phyloP scores from a whole-genome alignment of 2,888 invertebrate species.

The Furcula furcula region DNA sequence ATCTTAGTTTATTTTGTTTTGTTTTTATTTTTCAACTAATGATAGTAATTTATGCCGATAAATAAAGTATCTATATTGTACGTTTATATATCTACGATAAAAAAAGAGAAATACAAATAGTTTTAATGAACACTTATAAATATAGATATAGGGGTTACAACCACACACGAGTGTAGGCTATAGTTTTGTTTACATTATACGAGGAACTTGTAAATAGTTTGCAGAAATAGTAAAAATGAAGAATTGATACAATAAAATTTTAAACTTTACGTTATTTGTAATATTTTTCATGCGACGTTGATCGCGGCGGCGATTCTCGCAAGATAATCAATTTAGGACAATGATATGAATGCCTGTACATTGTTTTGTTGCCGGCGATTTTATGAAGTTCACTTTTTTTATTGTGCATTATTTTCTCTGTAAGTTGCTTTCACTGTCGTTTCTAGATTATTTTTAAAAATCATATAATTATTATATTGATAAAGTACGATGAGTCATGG shows the following conservation, averaged over 20 bases:
- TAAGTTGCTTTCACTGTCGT: conserved; percentile 81
- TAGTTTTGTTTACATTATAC: conserved; percentile 77
- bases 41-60: conserved; percentile 79
- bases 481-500: conserved; percentile 77
- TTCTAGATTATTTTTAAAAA: conserved; percentile 78
- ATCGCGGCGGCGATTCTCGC: conserved; percentile 22
- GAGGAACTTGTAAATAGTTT: conserved; percentile 69
- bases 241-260: conserved; percentile 77
- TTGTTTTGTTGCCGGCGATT: conserved; percentile 61
- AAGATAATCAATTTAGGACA: conserved; percentile 40
- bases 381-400: conserved; percentile 63
- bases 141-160: conserved; percentile 74
- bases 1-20: conserved; percentile 66
- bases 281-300: conserved; percentile 64
- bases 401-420: conserved; percentile 77
- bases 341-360: conserved; percentile 49
- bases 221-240: conserved; percentile 70
- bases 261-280: conserved; percentile 71
- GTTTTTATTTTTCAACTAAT: conserved; percentile 71
- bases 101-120: conserved; percentile 79
- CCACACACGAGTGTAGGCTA: conserved; percentile 69
- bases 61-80: conserved; percentile 73
- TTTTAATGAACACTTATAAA: conserved; percentile 73
- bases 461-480: conserved; percentile 81
- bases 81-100: conserved; percentile 65